phyloP scores from a whole-genome alignment of 1,140 invertebrate species.

The Drosophila elegans region DNA sequence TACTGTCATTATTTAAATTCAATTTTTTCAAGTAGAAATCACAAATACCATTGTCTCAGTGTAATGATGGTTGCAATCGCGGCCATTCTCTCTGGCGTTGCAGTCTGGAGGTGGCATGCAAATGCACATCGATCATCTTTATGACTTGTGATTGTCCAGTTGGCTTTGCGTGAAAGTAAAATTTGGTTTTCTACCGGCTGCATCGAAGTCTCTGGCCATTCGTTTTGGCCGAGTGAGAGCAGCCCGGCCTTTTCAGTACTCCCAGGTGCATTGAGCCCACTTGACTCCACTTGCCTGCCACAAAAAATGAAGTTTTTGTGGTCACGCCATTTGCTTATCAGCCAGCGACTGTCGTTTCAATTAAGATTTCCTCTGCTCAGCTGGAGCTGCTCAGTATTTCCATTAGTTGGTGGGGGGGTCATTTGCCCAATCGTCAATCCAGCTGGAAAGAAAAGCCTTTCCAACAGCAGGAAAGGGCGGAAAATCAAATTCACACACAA shows the following conservation, averaged over 20 bases:
- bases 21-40: background rate
- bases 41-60: background rate
- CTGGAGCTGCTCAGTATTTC: background rate
- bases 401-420: background rate
- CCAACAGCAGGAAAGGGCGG: background rate
- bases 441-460: background rate
- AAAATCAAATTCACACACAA: background rate
- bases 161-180: conserved; percentile 75
- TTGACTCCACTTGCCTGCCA: conserved; percentile 1
- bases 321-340: conserved; percentile 49
- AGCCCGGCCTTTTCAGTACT: background rate
- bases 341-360: conserved; percentile 11
- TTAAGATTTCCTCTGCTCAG: conserved; percentile 12
- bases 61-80: conserved; percentile 48
- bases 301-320: conserved; percentile 11
- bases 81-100: conserved; percentile 47
- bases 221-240: conserved; percentile 61
- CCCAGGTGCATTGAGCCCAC: conserved; percentile 16
- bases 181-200: conserved; percentile 68
- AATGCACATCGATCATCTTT: conserved; percentile 80
- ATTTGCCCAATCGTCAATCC: background rate
- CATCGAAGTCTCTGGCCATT: conserved; percentile 40
- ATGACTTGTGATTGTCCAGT: conserved; percentile 70
- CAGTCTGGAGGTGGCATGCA: conserved; percentile 59
- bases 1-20: background rate